A percentile compares a stretch with the other conserved stretches of the same genome.
Conservation (phyloP, 2,797 vertebrate species). For the Arrhamphus sclerolepis region DNA sequence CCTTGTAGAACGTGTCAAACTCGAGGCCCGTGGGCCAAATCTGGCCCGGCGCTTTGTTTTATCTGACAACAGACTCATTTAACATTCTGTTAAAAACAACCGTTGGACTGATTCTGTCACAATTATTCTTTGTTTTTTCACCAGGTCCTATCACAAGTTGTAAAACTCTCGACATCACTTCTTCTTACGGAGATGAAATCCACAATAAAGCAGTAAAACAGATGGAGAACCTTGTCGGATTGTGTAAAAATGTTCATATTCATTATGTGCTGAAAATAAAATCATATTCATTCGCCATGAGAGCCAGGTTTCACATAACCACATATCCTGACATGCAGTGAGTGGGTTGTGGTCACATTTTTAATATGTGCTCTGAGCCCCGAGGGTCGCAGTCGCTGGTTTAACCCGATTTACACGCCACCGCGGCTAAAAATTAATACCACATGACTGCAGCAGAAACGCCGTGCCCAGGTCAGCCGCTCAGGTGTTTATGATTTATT, state of each 20-base stretch:
- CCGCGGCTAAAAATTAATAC: slow-evolving; percentile 72
- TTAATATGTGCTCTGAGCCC: slow-evolving; percentile 76
- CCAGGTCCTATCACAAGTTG: no score
- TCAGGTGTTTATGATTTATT: slow-evolving; percentile 83
- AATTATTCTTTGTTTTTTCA: no score
- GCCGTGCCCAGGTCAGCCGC: slow-evolving; percentile 66
- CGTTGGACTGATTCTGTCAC: no score
- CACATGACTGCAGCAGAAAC: slow-evolving; percentile 68
- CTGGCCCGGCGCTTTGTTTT: no score
- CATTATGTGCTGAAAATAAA: slow-evolving; percentile 53
- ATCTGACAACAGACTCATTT: no score
- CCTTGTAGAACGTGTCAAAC: no score
- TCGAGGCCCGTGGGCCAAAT: no score
- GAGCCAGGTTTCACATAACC: slow-evolving; percentile 42
- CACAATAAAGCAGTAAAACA: slow-evolving; percentile 26
- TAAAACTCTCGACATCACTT: slow-evolving; percentile 3
- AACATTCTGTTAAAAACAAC: no score
- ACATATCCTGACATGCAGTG: slow-evolving; percentile 30
- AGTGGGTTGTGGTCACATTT: slow-evolving; percentile 67
- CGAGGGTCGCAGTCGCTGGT: slow-evolving; percentile 73
- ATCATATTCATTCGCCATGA: slow-evolving; percentile 34
- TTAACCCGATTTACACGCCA: slow-evolving; percentile 79
- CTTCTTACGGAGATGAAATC: slow-evolving; percentile 8
- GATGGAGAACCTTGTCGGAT: slow-evolving; percentile 29
- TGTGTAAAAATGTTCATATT: slow-evolving; percentile 40